Evolutionary conservation across 2,888 invertebrate species (phyloP).

Genomic region (Loripinus fragilis): DNA sequence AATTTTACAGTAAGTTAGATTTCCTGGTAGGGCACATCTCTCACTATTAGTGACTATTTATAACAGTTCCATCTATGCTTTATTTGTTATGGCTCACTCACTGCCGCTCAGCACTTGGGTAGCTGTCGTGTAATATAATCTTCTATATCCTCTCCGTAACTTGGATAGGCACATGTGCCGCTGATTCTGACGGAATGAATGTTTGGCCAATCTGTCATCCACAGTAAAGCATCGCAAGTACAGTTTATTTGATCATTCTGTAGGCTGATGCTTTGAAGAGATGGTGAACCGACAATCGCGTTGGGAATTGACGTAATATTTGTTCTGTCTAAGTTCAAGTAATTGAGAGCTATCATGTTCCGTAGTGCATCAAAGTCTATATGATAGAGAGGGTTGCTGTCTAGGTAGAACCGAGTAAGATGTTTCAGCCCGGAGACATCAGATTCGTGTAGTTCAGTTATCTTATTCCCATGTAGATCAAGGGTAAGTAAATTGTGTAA

Average conservation of each 20-base stretch:
- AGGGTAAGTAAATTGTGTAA: background rate
- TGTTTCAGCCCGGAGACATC: background rate
- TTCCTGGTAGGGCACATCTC: too few species aligned
- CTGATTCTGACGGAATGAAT: background rate
- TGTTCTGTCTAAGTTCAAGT: background rate
- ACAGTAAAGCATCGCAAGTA: background rate
- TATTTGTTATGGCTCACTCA: too few species aligned
- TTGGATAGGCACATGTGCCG: background rate
- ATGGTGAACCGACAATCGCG: background rate
- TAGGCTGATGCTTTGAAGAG: background rate
- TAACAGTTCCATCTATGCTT: too few species aligned
- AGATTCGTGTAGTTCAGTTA: background rate
- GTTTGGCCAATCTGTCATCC: background rate
- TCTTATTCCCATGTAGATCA: background rate
- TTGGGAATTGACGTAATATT: background rate
- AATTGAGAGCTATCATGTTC: background rate
- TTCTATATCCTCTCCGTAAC: background rate
- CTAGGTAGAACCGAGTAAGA: background rate
- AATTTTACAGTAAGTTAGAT: too few species aligned
- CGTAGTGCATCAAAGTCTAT: background rate
- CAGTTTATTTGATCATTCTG: background rate
- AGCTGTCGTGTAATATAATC: background rate
- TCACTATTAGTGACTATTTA: too few species aligned
- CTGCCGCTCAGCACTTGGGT: background rate
- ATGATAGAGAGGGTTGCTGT: background rate